phyloP scores from a whole-genome alignment of 1,140 invertebrate species.

The Oedothorax gibbosus region DNA sequence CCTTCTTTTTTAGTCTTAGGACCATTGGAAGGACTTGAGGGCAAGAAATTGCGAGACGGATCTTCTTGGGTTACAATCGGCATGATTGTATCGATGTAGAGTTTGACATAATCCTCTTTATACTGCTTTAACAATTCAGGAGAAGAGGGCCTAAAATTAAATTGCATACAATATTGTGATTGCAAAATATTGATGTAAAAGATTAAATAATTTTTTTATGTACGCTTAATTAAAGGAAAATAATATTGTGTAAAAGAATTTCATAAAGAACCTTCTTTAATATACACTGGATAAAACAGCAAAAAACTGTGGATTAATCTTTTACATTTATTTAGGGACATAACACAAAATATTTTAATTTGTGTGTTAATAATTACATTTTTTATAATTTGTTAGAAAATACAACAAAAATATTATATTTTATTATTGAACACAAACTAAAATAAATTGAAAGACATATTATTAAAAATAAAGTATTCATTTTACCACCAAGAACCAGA shows the following conservation, averaged over 20 bases:
- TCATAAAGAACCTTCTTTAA: no score
- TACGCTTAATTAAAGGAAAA: no score
- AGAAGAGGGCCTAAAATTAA: slow-evolving; percentile 21
- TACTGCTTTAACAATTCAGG: slow-evolving; percentile 70
- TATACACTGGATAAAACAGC: no score
- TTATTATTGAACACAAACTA: background rate
- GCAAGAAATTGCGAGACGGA: slow-evolving; percentile 76
- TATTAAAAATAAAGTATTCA: background rate
- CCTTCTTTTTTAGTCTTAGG: slow-evolving; percentile 79
- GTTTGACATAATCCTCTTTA: slow-evolving; percentile 83
- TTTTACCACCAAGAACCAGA: slow-evolving; percentile 79
- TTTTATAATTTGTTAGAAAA: no score
- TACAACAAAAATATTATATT: no score
- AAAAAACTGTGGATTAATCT: no score
- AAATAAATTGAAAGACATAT: background rate
- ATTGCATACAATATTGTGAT: background rate
- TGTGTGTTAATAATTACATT: no score
- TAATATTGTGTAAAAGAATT: no score
- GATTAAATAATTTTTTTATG: no score
- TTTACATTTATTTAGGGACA: no score
- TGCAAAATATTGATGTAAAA: background rate
- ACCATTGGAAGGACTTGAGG: slow-evolving; percentile 95
- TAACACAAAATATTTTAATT: no score
- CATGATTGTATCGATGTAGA: slow-evolving; percentile 86
- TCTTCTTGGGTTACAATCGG: slow-evolving; percentile 76